Base-by-base conservation (phyloP, 2,113 vertebrate species). In the Sorex fumeus region DNA sequence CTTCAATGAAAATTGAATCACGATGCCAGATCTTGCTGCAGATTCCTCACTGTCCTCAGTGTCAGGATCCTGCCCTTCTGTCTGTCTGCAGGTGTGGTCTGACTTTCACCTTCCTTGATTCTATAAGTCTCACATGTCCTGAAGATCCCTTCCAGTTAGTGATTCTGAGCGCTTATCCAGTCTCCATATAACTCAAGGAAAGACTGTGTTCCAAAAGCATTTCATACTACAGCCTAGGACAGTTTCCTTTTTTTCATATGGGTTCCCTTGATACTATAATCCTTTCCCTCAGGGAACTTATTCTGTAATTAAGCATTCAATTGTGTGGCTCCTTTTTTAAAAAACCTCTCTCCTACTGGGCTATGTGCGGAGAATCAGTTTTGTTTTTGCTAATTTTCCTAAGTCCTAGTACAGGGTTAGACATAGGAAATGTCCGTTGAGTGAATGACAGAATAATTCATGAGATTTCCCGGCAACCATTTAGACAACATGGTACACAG, bases 41-140 rank as follows among this genome's bases (percentile, higher is more conserved):
- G 32, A 50, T 6, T 6, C 13, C 25, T 27, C n/a, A 3, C 8
- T 16, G 25, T 30, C 43, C 3, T 72, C 57, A 32, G 27, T 1
- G 3, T 23, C 57, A 72, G 1, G 16, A n/a, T 1, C 30, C 13
- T 12, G 6, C 27, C 9, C 57, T 69, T 45, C 0, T 0, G 2
- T 27, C 11, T 36, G 2, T 74, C 45, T 40, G 32, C 18, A 64
- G 30, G 30, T 27, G 50, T 84, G 8, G 1, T 53, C n/a, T 64
- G 47, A 27, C 47, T 76, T 30, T 81, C 0, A 16, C 12, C 40
- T 60, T 72, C 12, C 36, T 4, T 74, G 23, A 25, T 79, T 32
- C 27, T 67, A 6, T 34, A 50, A 50, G 28, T 64, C 12, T 91
- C 75, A 34, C 9, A 7, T 64, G 28, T 71, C 32, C 23, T 18